These are phyloP conservation scores for Carcharodon carcharias DNA, from an alignment of 2,797 vertebrate genomes.

Conservation along the genomic window DNA sequence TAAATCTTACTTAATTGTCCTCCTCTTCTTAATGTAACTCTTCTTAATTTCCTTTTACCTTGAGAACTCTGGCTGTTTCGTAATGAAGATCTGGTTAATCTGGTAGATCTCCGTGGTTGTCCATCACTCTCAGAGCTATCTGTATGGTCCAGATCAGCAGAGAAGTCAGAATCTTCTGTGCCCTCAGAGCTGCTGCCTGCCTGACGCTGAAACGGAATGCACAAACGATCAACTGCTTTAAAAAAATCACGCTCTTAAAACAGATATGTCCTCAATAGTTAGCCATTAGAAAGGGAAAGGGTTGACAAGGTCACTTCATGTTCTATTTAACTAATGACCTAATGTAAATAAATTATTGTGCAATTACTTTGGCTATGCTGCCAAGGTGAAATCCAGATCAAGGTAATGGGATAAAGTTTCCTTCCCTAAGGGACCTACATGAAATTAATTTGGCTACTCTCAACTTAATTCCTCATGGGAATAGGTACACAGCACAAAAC, in stretches of 20 bases:
- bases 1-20: background rate
- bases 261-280: conserved; percentile 33
- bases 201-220: conserved; percentile 67
- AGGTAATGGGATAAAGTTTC: background rate
- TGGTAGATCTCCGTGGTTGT: conserved; percentile 74
- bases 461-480: background rate
- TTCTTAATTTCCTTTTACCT: conserved; percentile 57
- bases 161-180: conserved; percentile 94
- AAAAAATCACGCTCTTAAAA: background rate
- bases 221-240: background rate
- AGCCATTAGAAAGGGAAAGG: background rate
- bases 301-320: background rate
- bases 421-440: background rate
- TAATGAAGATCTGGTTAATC: conserved; percentile 86
- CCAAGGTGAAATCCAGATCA: background rate
- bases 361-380: background rate
- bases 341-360: background rate
- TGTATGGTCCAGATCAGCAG: conserved; percentile 89
- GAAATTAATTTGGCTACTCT: background rate
- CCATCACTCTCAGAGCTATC: conserved; percentile 94
- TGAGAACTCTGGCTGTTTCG: conserved; percentile 95
- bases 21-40: background rate
- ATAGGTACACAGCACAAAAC: background rate
- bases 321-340: background rate
- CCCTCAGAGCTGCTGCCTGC: conserved; percentile 93